Percentiles rank a stretch among this genome's conserved stretches.
These are phyloP conservation scores for Petroica traversi DNA, from an alignment of 2,113 vertebrate genomes.

Conservation along the genomic window DNA sequence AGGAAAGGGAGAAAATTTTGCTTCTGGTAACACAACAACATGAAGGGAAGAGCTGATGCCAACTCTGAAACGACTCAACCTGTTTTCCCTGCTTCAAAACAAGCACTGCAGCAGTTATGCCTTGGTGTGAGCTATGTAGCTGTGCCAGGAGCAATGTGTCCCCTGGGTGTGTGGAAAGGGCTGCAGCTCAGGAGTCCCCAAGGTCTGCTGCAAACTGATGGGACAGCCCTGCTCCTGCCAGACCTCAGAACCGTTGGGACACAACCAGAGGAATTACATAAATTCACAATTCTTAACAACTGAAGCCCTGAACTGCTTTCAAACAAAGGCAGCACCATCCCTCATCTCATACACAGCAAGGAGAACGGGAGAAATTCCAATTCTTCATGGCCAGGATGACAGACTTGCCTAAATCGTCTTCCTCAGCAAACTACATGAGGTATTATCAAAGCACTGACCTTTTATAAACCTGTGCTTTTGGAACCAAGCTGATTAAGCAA, in stretches of 20 bases:
- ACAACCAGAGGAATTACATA: neutral
- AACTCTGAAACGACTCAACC: neutral
- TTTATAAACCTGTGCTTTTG: neutral
- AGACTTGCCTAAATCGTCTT: neutral
- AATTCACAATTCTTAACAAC: neutral
- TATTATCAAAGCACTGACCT: neutral
- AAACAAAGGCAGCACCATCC: neutral
- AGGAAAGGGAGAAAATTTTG: neutral
- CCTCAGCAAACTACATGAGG: neutral
- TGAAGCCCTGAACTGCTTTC: neutral
- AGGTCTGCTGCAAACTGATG: neutral
- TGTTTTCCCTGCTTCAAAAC: neutral
- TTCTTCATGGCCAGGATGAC: neutral
- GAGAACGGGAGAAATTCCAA: neutral
- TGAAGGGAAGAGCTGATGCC: neutral
- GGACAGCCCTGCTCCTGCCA: neutral
- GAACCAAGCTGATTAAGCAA: neutral
- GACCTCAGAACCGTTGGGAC: accelerated
- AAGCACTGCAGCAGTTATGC: neutral
- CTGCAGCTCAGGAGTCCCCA: neutral
- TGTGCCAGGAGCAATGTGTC: neutral
- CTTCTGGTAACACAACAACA: neutral
- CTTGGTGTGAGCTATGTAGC: neutral
- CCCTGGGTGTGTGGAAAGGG: neutral
- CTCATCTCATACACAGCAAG: neutral